Percentiles rank a stretch among this genome's conserved stretches.
phyloP scores from a whole-genome alignment of 2,113 vertebrate species.

The Megaleporinus macrocephalus region DNA sequence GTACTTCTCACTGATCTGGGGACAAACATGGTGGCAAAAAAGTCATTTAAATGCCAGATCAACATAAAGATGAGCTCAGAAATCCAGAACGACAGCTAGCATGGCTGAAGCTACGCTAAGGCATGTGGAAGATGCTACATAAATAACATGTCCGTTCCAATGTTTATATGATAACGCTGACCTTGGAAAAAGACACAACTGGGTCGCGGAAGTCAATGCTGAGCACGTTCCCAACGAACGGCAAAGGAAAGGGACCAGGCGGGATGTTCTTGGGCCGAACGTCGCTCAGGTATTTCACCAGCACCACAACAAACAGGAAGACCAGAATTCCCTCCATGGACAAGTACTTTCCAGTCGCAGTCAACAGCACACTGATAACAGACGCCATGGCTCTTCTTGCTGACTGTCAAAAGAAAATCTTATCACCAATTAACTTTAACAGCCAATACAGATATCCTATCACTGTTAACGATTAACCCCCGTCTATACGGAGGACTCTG shows the following conservation, averaged over 20 bases:
- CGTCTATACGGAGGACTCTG: background rate
- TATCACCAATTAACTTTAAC: constrained; percentile 16
- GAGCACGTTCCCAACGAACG: constrained; percentile 42
- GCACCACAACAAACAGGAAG: constrained; percentile 41
- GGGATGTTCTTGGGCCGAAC: constrained; percentile 35
- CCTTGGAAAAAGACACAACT: constrained; percentile 33
- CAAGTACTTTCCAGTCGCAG: constrained; percentile 1
- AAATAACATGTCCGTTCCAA: too few relatives aligned
- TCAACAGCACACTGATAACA: background rate
- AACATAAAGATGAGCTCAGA: background rate
- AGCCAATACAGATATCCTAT: background rate
- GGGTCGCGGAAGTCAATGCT: constrained; percentile 35
- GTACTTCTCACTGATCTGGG: constrained; percentile 14
- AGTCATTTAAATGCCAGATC: too few relatives aligned
- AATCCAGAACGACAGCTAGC: too few relatives aligned
- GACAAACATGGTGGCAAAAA: background rate
- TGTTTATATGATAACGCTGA: background rate
- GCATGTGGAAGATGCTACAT: too few relatives aligned
- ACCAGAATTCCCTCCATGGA: constrained; percentile 43
- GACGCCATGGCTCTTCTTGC: background rate
- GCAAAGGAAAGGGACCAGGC: constrained; percentile 51
- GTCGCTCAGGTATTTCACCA: constrained; percentile 36
- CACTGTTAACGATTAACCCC: background rate
- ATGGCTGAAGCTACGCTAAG: too few relatives aligned
- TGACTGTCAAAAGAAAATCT: background rate